Evolutionary conservation across 2,888 invertebrate species (phyloP), one percentile per base, ranked within the genome.

Genomic region (Ornithoptera alexandrae): DNA sequence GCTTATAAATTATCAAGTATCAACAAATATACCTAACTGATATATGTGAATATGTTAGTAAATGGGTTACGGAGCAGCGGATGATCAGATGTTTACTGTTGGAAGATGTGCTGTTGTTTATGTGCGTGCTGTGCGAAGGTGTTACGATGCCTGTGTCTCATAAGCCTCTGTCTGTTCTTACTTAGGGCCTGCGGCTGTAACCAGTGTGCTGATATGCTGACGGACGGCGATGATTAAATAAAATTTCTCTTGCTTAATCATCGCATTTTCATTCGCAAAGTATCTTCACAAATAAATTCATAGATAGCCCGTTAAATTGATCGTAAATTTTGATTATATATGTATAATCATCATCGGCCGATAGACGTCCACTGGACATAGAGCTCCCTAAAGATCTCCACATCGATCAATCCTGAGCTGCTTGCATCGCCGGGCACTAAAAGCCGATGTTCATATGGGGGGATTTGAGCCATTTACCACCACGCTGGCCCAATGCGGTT

Each of bases 71-170:
- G 20, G 7, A 10, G n/a, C 1, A 57, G 57, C 20, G 1, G 39
- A 10, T 66, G 62, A 68, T 68, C 57, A 30, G 8, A 62, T 62
- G 62, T 24, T 59, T 59, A 20, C 36, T 17, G 17, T 39, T 20
- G 50, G 63, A 68, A 36, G 42, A 84, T 84, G 83, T 84, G 84
- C 73, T 84, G 82, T 71, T 80, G 76, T 57, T 79, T 76, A 62
- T 75, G 73, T 10, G 70, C 76, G n/a, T 75, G 74, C 18, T 80
- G 79, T 68, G 20, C n/a, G 20, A 64, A n/a, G 39, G 18, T 60
- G 59, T 62, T 77, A 56, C 69, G 72, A 20, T 74, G 76, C 56
- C 2, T 75, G 7, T 77, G 73, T 50, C 78, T 78, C 65, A 58
- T 76, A 0, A 66, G 73, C 10, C 62, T 73, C 20, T 77, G 77